Conservation (phyloP, 37 sponge, comb jelly and placozoan species). For the Spongia lamella region DNA sequence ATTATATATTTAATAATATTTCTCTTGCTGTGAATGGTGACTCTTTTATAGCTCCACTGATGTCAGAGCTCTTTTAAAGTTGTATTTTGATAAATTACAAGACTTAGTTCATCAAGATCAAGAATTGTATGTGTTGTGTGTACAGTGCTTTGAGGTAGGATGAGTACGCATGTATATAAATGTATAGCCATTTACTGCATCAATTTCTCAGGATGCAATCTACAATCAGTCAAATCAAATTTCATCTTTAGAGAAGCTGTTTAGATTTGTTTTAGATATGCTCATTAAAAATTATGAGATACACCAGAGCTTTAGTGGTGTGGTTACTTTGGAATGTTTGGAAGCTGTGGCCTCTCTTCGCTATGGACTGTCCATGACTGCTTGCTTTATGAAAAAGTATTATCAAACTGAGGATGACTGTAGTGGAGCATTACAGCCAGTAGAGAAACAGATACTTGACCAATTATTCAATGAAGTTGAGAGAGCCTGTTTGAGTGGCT, state of each 20-base stretch:
- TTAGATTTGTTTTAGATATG: background rate
- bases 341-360: slow-evolving; percentile 60
- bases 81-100: slow-evolving; percentile 41
- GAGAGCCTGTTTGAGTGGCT: too few relatives aligned
- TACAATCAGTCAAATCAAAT: slow-evolving; percentile 27
- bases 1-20: too few relatives aligned
- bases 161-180: too few relatives aligned
- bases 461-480: too few relatives aligned
- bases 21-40: too few relatives aligned
- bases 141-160: slow-evolving; percentile 73
- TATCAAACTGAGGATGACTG: too few relatives aligned
- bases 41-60: slow-evolving; percentile 31
- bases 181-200: too few relatives aligned
- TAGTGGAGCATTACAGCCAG: slow-evolving; percentile 11
- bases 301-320: background rate
- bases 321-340: slow-evolving; percentile 22
- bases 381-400: slow-evolving; percentile 4
- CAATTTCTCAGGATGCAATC: slow-evolving; percentile 47
- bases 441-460: too few relatives aligned
- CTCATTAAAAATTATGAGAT: slow-evolving; percentile 4
- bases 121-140: slow-evolving; percentile 54
- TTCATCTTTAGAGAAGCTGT: background rate
- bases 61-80: slow-evolving; percentile 36
- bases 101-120: slow-evolving; percentile 25
- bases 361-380: slow-evolving; percentile 35